Evolutionary conservation across 2,113 vertebrate species (phyloP), one percentile per base, ranked within the genome.

Genomic region (Semicossyphus pulcher): DNA sequence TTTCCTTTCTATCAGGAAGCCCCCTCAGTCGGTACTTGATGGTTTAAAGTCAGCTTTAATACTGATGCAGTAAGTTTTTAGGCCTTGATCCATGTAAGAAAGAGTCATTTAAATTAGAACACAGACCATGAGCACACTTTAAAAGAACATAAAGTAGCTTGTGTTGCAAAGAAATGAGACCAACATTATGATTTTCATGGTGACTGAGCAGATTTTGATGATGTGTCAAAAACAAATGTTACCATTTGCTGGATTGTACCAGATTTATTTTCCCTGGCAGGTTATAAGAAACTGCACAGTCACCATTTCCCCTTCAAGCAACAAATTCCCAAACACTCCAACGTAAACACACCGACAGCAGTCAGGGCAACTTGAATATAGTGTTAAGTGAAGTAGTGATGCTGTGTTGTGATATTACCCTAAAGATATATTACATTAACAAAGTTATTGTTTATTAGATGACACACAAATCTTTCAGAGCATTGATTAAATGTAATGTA

Each of bases 11-110:
- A 81, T 80, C 63, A 16, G 11, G 34, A 78, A 61, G 66, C 47
- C 58, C n/a, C 78, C 62, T 80, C 48, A 54, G 52, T 80, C 73
- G 61, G 71, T 39, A 48, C 69, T 77, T 70, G 73, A 78, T 70
- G 52, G 71, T 76, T 81, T 72, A 53, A 81, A 84, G 58, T 52
- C 69, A 73, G 84, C 84, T 80, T 59, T 81, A 82, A 86, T 51
- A 51, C 49, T 41, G 15, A 1, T 37, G 47, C 61, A 57, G 39
- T 69, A 58, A 68, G 53, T 72, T 80, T 83, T 60, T 37, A 47
- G 52, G 39, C 56, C 9, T 28, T 61, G 29, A 53, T 71, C 21
- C 23, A 29, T 49, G 29, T 68, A 44, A 68, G 8, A 75, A 21
- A 77, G 29, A 36, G 37, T 16, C 45, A 54, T 59, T 32, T n/a